Evolutionary conservation across 2,113 vertebrate genomes (phyloP), one percentile per base, ranked within the genome.

Genomic region (Eublepharis macularius): DNA sequence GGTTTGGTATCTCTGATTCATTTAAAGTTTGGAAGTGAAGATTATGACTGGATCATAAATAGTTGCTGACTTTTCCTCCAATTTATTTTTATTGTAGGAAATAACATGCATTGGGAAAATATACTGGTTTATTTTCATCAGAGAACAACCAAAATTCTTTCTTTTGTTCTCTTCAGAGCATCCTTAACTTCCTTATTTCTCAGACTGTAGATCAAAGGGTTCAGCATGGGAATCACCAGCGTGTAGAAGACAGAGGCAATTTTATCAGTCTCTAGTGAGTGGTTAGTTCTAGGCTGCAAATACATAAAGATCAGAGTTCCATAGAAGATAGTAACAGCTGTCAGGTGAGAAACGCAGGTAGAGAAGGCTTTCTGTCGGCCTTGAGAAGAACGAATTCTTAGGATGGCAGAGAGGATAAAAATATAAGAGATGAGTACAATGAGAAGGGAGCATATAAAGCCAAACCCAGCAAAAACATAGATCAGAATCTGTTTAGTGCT

Each of bases 391-490:
- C 1, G 9, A 54, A 93, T 94, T 57, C 68, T 92, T 75, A 94
- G 84, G 34, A 94, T 76, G 6, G 89, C 41, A 0, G 84, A 0
- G 4, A 94, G 75, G 16, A 94, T 93, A n/a, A 88, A 91, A 26
- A 72, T 41, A 1, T 92, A 94, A 36, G 93, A 94, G 78, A 93
- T 60, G 68, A 92, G 66, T 68, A 94, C 92, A 86, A 92, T 91
- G 26, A 94, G 91, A 39, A 91, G 89, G 60, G 92, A 93, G 60
- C 91, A 91, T 86, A 94, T 87, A 47, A 93, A 89, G 68, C 90
- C 91, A 81, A 94, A 93, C 17, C 91, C 92, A 36, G 92, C 93
- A 49, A 94, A n/a, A n/a, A 83, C 91, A 2, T 93, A 94, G 1
- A 94, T 82, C 73, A 94, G 5, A 32, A 92, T 89, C 80, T 92